Base-by-base conservation (phyloP, 2,888 invertebrate species). In the Sesia apiformis region DNA sequence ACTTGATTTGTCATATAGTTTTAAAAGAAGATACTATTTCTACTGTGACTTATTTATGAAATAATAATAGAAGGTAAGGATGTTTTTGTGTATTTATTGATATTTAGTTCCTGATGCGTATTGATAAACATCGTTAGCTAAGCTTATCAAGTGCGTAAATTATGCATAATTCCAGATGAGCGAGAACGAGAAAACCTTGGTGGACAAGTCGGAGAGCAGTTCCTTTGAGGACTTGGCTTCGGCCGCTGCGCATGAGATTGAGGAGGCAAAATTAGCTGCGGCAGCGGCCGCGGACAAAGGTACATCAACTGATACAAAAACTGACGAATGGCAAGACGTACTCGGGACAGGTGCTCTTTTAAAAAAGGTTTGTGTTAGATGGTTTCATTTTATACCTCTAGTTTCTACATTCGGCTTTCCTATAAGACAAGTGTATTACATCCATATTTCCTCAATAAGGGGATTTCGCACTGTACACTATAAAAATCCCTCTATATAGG, bases 261-360 rank as follows among this genome's bases (percentile, higher is more conserved):
- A 91, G 56, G 88, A 86, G 60, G 86, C 86, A 1, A 85, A 87
- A 58, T 69, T 85, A 4, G 83, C 86, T 0, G 88, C 81, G 50
- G 84, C 78, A 5, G 52, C 53, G 38, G 80, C 80, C 7, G 63
- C 74, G 3, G 79, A 76, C 40, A 80, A 76, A 56, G 78, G 80
- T 40, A 81, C 76, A 58, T 61, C 74, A 42, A 61, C 67, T 42
- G 80, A 80, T 52, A 65, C 68, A 43, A 76, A 78, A 67, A 63
- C 69, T 55, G 81, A 92, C 38, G 93, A 93, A 62, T 93, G 93
- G 91, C 90, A 94, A 63, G 96, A 96, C 80, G 91, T 97, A 54
- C 86, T 96, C 56, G 96, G 96, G 7, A 96, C 94, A 81, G 94
- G 94, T 39, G 92, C 94, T 58, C 77, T 96, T 41, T 78, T 91